Percentiles rank a stretch among this genome's conserved stretches.
Conservation (phyloP, 1,140 invertebrate genomes). For the Trichomalopsis sarcophagae region DNA sequence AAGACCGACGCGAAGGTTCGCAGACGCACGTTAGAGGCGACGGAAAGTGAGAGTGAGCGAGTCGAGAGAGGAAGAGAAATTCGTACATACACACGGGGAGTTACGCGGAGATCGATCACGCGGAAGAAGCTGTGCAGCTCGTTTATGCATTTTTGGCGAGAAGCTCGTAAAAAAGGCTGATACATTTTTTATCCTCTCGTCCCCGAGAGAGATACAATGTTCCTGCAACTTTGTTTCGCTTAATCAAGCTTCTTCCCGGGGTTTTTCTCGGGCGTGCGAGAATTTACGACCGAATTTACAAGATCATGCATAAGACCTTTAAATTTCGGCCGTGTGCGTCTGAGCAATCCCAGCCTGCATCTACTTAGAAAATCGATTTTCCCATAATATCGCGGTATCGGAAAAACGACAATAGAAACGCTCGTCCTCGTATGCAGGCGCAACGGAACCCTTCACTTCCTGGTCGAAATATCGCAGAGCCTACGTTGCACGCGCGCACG, state of each 20-base stretch:
- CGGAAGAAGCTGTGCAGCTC: background rate
- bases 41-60: constrained; percentile 47
- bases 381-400: too few species aligned
- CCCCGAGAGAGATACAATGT: background rate
- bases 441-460: constrained; percentile 44
- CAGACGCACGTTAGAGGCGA: constrained; percentile 32
- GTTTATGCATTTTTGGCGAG: background rate
- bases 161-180: background rate
- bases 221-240: background rate
- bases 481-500: constrained; percentile 10
- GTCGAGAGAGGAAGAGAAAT: constrained; percentile 48
- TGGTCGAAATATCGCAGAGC: constrained; percentile 39
- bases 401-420: too few species aligned
- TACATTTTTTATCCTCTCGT: background rate
- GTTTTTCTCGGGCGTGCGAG: background rate
- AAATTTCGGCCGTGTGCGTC: too few species aligned
- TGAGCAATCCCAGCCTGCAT: too few species aligned
- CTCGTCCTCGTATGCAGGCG: constrained; percentile 19
- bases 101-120: constrained; percentile 48
- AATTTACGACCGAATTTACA: background rate
- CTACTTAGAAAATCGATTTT: too few species aligned
- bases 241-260: background rate
- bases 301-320: background rate
- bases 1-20: constrained; percentile 48
- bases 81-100: background rate